Base-by-base conservation (phyloP, 2,888 invertebrate genomes). In the Melolontha melolontha region DNA sequence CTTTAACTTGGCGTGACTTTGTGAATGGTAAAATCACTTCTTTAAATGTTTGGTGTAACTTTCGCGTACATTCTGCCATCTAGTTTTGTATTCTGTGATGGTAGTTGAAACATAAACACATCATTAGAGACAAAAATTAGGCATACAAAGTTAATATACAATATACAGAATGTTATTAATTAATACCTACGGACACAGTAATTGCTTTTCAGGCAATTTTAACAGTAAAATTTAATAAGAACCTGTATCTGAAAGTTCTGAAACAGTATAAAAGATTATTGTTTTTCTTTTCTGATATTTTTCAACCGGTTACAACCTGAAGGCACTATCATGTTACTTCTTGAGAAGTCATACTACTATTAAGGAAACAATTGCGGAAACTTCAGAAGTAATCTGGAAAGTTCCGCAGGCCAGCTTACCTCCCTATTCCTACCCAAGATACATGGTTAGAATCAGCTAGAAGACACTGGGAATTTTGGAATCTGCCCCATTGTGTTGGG, bases 401-500 rank as follows among this genome's bases (percentile, higher is more conserved):
- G 17, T 29, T 52, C 50, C 74, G 68, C 72, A 73, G 47, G 70
- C 71, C n/a, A 11, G 12, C 66, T 8, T 72, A 71, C 64, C 49
- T 73, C 57, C 70, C 72, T 14, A 66, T 67, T 69, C 75, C 74
- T 49, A 64, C 74, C 70, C 40, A 51, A 55, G 72, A 75, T 65
- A 64, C 63, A 54, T 75, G 74, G 72, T 50, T 63, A 55, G 68
- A 34, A 39, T 72, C 74, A 70, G 74, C 78, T 29, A 16, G 52
- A 40, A 72, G 72, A 42, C 77, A 71, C 72, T 72, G 76, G 63
- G 68, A 50, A 71, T 74, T 68, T 67, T 78, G 76, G 76, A 71
- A 78, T 59, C 73, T 78, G 63, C 71, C 70, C 52, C 71, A 78
- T 70, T 77, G 75, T 63, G 42, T 76, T 11, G 76, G 76, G 5